A percentile compares a stretch with the other conserved stretches of the same genome.
These are phyloP conservation scores for Equus quagga DNA, from an alignment of 2,113 vertebrate genomes.

Conservation along the genomic window DNA sequence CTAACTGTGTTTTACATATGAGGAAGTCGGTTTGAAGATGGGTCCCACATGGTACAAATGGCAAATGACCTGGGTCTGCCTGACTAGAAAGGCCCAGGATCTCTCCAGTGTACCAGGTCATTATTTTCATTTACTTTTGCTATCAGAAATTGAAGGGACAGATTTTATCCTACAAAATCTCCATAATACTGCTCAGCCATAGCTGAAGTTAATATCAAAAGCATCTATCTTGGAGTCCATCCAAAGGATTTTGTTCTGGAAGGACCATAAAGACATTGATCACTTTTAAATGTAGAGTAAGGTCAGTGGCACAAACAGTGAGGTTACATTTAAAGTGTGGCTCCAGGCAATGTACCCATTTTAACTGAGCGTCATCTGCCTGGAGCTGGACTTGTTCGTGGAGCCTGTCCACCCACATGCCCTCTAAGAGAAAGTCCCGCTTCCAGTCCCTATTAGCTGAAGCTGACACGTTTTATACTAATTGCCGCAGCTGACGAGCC, in stretches of 20 bases:
- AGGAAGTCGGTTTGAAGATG: neutral
- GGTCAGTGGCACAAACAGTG: neutral
- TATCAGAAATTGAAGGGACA: neutral
- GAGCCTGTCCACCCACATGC: neutral
- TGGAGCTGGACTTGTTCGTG: neutral
- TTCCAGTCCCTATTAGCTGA: neutral
- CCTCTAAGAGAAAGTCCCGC: neutral
- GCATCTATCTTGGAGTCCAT: constrained; percentile 38
- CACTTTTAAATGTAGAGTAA: neutral
- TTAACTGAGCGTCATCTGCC: neutral
- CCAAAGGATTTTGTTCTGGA: constrained; percentile 28
- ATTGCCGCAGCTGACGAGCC: neutral
- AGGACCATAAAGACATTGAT: constrained; percentile 11
- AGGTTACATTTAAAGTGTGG: neutral
- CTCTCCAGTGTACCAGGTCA: neutral
- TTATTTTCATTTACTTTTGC: neutral
- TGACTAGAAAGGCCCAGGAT: neutral
- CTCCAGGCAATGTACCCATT: neutral
- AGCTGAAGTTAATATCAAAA: neutral
- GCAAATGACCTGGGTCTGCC: neutral
- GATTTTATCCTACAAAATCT: neutral
- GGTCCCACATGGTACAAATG: neutral
- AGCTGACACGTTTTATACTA: neutral
- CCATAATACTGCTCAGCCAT: neutral
- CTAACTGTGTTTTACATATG: neutral